Base-by-base conservation (phyloP, 2,888 invertebrate species). In the Lacanobia oleracea region DNA sequence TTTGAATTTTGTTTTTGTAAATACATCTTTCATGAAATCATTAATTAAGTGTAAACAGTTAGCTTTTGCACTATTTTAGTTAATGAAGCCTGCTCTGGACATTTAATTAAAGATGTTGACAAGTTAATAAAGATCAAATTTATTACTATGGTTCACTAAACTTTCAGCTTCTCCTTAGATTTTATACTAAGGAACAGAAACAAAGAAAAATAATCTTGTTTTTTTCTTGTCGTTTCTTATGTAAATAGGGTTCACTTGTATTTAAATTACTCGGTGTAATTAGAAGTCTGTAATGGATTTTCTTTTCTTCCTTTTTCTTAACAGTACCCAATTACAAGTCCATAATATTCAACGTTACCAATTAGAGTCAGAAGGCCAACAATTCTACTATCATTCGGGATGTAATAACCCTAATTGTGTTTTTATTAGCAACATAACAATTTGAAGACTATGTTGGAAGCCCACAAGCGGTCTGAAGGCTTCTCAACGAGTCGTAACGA, bases 351-450 rank as follows among this genome's bases (percentile, higher is more conserved):
- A 62, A 54, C 51, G 59, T n/a, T 48, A 21, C 78, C 71, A 75
- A 74, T 85, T 62, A 73, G 14, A 51, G 61, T 69, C 60, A 65
- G 56, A 57, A 71, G 27, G 70, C 62, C 81, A 72, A 72, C 45
- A 63, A 27, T 59, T 62, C 54, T 64, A 64, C 63, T 65, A 73
- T 67, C 37, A 82, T 80, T 81, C 81, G n/a, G 72, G 62, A 66
- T 75, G 72, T 74, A 74, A 80, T 86, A 86, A 75, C 73, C 72
- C 72, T 82, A 85, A 85, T 86, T 84, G 73, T 61, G 67, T 73
- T 82, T 80, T 69, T 82, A 84, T 80, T 86, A 81, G 74, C 54
- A 57, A 79, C 81, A 86, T 85, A 81, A 85, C 86, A 75, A 77
- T 86, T 84, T 77, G 65, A 73, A 68, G 75, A 64, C 62, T 69